These are phyloP conservation scores for Brachionus sp. DNA, from an alignment of 1,140 invertebrate genomes.

Conservation along the genomic window DNA sequence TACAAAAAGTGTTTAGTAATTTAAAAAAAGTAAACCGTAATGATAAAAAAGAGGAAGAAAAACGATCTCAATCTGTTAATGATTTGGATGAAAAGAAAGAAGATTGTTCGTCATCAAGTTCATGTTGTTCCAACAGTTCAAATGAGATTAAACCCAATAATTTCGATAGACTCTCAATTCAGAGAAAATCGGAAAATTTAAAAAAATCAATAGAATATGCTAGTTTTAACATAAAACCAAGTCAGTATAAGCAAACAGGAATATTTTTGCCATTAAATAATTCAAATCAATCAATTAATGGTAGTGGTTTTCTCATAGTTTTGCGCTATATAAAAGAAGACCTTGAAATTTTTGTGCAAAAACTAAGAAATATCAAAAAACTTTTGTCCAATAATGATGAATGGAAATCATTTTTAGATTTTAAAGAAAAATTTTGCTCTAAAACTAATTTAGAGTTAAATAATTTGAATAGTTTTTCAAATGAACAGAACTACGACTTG, in stretches of 20 bases:
- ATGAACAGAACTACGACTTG: neutral
- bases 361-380: conserved; percentile 26
- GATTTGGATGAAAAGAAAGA: neutral
- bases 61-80: neutral
- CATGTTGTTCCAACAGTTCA: neutral
- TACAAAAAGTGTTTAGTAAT: conserved; percentile 12
- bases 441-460: neutral
- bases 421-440: neutral
- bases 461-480: neutral
- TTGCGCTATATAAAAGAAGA: conserved; percentile 23
- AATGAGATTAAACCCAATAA: neutral
- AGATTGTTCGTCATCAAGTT: neutral
- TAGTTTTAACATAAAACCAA: conserved; percentile 24
- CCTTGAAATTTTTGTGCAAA: conserved; percentile 14
- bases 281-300: neutral
- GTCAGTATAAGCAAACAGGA: conserved; percentile 38
- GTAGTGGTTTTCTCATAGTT: neutral
- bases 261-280: conserved; percentile 36
- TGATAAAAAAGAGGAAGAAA: neutral
- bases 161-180: neutral
- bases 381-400: neutral
- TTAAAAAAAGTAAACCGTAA: neutral
- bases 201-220: conserved; percentile 18
- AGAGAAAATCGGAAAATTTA: neutral
- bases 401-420: neutral